Conservation (phyloP, 2,797 vertebrate species). For the Helostoma temminkii region DNA sequence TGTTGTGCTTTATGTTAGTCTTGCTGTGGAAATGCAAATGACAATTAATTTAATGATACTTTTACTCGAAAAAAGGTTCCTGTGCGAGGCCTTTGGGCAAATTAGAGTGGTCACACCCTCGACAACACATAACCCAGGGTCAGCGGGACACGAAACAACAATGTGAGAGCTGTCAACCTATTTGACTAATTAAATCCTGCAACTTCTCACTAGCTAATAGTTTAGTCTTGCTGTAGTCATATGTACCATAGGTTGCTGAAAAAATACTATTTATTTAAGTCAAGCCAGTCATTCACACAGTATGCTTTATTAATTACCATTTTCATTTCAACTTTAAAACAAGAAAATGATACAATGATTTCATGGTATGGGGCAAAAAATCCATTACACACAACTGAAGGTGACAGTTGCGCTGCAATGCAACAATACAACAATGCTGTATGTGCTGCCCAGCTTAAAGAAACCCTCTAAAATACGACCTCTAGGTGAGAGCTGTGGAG, state of each 20-base stretch:
- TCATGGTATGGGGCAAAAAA: background rate
- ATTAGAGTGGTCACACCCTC: background rate
- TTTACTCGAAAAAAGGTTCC: too few relatives aligned
- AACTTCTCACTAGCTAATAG: background rate
- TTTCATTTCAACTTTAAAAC: constrained; percentile 19
- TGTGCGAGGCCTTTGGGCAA: too few relatives aligned
- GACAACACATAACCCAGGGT: background rate
- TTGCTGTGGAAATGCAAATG: too few relatives aligned
- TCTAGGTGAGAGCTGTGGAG: constrained; percentile 11
- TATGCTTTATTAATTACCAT: constrained; percentile 41
- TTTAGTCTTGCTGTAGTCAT: fast-evolving
- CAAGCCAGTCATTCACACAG: constrained; percentile 2
- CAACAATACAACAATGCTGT: background rate
- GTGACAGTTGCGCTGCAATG: too few relatives aligned
- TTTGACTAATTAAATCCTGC: background rate
- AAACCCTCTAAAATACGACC: constrained; percentile 27
- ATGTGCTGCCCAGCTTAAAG: background rate
- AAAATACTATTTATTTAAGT: background rate
- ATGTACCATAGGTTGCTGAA: background rate
- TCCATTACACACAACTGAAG: background rate
- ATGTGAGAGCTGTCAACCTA: background rate
- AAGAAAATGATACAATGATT: background rate
- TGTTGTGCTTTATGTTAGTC: too few relatives aligned
- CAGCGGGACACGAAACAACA: background rate
- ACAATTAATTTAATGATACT: too few relatives aligned